A percentile compares a stretch with the other conserved stretches of the same genome.
These are phyloP conservation scores for Mus spicilegus DNA, from an alignment of 2,113 vertebrate species.

Conservation along the genomic window DNA sequence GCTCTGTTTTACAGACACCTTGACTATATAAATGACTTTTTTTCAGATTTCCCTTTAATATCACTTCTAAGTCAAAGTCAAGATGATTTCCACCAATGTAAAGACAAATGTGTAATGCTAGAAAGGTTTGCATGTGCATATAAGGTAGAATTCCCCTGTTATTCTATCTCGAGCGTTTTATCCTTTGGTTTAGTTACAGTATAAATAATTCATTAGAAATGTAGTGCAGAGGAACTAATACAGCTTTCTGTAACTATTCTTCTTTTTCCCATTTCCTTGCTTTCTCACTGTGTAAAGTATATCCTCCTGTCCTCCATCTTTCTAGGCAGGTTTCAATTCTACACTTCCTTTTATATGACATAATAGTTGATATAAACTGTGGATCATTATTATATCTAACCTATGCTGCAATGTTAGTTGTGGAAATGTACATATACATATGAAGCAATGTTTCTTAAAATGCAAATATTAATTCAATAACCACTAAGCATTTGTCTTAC, in stretches of 20 bases:
- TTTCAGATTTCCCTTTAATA: not conserved
- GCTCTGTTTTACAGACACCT: not conserved
- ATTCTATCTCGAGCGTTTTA: not conserved
- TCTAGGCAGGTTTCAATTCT: not conserved
- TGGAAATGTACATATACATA: not conserved
- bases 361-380: conserved; percentile 5
- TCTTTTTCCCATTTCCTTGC: not conserved
- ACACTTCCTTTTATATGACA: not conserved
- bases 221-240: not conserved
- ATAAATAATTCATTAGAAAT: conserved; percentile 29
- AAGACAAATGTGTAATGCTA: not conserved
- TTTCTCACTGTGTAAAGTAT: not conserved
- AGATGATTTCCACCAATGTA: not conserved
- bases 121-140: not conserved
- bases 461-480: conserved; percentile 11
- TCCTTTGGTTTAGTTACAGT: not conserved
- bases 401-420: not conserved
- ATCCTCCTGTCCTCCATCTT: not conserved
- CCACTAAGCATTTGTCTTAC: not conserved
- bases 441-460: conserved; percentile 10
- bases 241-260: not conserved
- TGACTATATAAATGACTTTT: not conserved
- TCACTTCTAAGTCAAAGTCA: conserved; percentile 33
- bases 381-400: not conserved
- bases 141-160: conserved; percentile 2